A percentile compares a stretch with the other conserved stretches of the same genome.
Evolutionary conservation across 1,140 invertebrate species (phyloP).

Genomic region (Metopolophium dirhodum): DNA sequence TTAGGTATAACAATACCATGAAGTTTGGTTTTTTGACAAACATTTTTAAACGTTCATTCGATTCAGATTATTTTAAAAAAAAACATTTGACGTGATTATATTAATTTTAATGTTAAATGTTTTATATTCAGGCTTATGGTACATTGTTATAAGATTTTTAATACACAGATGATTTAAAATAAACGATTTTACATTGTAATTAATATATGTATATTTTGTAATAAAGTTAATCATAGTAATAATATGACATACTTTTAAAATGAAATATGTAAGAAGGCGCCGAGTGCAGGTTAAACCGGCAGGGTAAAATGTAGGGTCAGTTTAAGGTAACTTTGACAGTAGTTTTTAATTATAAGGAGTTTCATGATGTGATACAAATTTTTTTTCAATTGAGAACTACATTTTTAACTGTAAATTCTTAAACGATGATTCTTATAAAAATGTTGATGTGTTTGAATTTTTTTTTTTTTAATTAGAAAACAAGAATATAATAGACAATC

Average conservation of each 20-base stretch:
- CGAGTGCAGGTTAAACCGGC: not conserved
- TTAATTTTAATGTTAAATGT: too few species aligned
- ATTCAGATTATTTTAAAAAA: not conserved
- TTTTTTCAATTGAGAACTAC: too few species aligned
- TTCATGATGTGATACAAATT: too few species aligned
- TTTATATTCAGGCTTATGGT: not conserved
- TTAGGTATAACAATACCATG: not conserved
- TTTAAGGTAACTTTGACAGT: too few species aligned
- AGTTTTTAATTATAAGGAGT: too few species aligned
- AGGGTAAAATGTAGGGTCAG: too few species aligned
- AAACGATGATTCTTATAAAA: too few species aligned
- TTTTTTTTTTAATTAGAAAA: too few species aligned
- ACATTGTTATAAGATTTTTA: not conserved
- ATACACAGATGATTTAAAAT: not conserved
- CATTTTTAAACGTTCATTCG: not conserved
- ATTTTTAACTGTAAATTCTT: too few species aligned
- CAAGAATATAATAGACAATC: too few species aligned
- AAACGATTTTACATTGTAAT: not conserved
- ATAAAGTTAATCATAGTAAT: not conserved
- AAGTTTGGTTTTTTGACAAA: not conserved
- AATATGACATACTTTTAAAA: not conserved
- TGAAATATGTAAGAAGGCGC: not conserved
- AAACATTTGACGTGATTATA: not conserved
- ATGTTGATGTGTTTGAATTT: too few species aligned
- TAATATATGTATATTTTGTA: not conserved